Conservation (phyloP, 2,113 vertebrate species). For the Calidris pugnax region DNA sequence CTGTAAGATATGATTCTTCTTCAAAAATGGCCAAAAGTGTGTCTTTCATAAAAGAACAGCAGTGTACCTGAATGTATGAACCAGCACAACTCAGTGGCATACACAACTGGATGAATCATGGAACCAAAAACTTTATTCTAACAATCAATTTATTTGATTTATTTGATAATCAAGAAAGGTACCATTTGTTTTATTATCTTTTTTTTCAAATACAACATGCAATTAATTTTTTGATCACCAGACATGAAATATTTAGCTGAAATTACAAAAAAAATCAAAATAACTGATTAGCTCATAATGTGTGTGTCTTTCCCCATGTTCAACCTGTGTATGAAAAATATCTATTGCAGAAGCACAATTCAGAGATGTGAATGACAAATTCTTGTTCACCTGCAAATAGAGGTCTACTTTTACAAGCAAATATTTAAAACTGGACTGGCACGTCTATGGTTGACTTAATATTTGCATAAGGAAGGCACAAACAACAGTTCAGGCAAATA, state of each 20-base stretch:
- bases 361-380: not conserved
- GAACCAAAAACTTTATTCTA: not conserved
- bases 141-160: not conserved
- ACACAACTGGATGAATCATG: not conserved
- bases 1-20: not conserved
- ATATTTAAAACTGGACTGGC: not conserved
- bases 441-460: not conserved
- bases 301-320: not conserved
- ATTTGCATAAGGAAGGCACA: not conserved
- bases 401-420: not conserved
- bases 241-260: not conserved
- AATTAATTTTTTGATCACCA: not conserved
- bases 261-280: not conserved
- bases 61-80: not conserved
- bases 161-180: not conserved
- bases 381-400: not conserved
- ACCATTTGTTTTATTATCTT: not conserved
- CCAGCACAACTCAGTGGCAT: not conserved
- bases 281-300: not conserved
- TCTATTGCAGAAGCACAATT: not conserved
- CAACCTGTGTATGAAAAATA: not conserved
- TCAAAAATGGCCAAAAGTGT: not conserved
- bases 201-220: not conserved
- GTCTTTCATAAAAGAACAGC: not conserved
- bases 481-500: not conserved